Conservation (phyloP, 2,797 vertebrate species). For the Macrochelys suwanniensis region DNA sequence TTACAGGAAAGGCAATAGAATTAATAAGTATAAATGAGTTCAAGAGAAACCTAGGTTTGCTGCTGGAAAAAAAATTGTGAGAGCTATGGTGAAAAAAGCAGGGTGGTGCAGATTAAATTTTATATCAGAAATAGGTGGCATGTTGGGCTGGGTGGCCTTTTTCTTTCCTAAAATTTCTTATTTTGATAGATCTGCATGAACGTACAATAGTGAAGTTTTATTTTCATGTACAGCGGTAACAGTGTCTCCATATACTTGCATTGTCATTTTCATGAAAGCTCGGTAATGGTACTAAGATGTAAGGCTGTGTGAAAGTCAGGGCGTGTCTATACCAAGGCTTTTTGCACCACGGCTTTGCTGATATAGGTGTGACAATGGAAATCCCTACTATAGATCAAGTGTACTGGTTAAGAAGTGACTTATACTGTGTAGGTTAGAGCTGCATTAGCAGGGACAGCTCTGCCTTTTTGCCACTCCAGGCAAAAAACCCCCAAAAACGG, state of each 20-base stretch:
- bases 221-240: slow-evolving; percentile 41
- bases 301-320: neutral
- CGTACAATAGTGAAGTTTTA: slow-evolving; percentile 35
- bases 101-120: slow-evolving; percentile 57
- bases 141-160: slow-evolving; percentile 35
- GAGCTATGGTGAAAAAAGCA: slow-evolving; percentile 49
- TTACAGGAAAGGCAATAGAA: slow-evolving; percentile 35
- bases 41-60: slow-evolving; percentile 36
- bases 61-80: slow-evolving; percentile 31
- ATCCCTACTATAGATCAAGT: accelerated
- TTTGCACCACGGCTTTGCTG: neutral
- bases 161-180: neutral
- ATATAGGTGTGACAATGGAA: neutral
- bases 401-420: neutral
- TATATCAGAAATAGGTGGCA: slow-evolving; percentile 29
- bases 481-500: too few species aligned
- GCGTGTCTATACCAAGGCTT: neutral
- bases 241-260: slow-evolving; percentile 23
- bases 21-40: slow-evolving; percentile 35
- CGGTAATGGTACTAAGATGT: neutral
- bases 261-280: slow-evolving; percentile 29
- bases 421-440: neutral
- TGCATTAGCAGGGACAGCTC: neutral
- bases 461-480: too few species aligned
- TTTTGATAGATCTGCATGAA: slow-evolving; percentile 14